Percentiles rank a stretch among this genome's conserved stretches.
phyloP scores from a whole-genome alignment of 2,797 vertebrate genomes.

The Perdix hodgsoniae region DNA sequence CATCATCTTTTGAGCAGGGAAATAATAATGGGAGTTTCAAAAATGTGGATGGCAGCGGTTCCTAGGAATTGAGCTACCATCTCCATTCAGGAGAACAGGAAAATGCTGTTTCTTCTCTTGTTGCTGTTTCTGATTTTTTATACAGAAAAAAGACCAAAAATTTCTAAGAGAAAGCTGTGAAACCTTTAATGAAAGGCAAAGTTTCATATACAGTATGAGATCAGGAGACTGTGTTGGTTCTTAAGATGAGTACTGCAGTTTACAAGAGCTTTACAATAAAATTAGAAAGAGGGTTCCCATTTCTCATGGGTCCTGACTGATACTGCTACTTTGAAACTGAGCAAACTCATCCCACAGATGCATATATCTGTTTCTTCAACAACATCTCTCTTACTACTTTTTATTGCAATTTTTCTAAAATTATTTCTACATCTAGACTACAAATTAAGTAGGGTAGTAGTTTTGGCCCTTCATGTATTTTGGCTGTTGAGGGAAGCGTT shows the following conservation, averaged over 20 bases:
- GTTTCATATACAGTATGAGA: too few relatives aligned
- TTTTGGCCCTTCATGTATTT: not conserved
- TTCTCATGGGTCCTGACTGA: not conserved
- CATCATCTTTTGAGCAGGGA: fast-evolving
- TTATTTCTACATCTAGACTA: not conserved
- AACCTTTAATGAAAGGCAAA: too few relatives aligned
- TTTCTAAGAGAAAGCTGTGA: not conserved
- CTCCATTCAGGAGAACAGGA: not conserved
- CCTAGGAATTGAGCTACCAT: not conserved
- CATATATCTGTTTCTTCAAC: not conserved
- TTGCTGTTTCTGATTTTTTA: not conserved
- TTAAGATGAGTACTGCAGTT: too few relatives aligned
- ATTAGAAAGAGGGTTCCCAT: not conserved
- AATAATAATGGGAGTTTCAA: not conserved
- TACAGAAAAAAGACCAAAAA: too few relatives aligned
- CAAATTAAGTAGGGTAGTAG: not conserved
- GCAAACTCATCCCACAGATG: not conserved
- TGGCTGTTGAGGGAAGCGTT: too few relatives aligned
- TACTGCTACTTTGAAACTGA: not conserved
- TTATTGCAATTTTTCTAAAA: not conserved
- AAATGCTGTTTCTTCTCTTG: not conserved
- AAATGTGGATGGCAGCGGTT: not conserved
- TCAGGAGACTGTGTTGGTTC: not conserved
- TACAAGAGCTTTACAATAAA: not conserved
- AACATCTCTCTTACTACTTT: not conserved